Conservation (phyloP, 2,888 invertebrate species). For the Diaperis boleti region DNA sequence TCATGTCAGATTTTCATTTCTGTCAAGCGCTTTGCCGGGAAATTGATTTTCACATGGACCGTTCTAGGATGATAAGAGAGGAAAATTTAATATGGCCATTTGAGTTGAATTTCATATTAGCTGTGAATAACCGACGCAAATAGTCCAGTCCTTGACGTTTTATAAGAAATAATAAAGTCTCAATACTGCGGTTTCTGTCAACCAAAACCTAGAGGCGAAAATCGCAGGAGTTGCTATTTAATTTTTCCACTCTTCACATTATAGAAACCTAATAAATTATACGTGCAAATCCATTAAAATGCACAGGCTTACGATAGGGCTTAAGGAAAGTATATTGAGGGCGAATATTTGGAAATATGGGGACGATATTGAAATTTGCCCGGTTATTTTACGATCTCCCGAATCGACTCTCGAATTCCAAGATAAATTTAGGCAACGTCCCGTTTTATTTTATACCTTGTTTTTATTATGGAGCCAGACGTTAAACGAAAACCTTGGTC, state of each 20-base stretch:
- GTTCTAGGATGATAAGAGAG: conserved; percentile 14
- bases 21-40: conserved; percentile 10
- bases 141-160: not conserved
- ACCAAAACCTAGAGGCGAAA: not conserved
- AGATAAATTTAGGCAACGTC: conserved; percentile 21
- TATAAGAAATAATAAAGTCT: not conserved
- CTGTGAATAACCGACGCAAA: conserved; percentile 1
- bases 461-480: conserved; percentile 31
- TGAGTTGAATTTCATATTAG: conserved; percentile 8
- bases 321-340: conserved; percentile 37
- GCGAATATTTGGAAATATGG: conserved; percentile 37
- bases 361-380: conserved; percentile 38
- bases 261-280: conserved; percentile 38
- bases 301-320: conserved; percentile 34
- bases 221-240: conserved; percentile 17
- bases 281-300: conserved; percentile 40
- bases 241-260: conserved; percentile 36
- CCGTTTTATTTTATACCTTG: conserved; percentile 28
- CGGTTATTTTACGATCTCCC: conserved; percentile 40
- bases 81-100: conserved; percentile 13
- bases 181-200: not conserved
- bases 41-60: conserved; percentile 16
- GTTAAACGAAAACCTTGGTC: not conserved
- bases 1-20: conserved; percentile 17
- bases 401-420: conserved; percentile 27